Percentiles rank a stretch among this genome's conserved stretches.
Evolutionary conservation across 2,113 vertebrate genomes (phyloP).

Genomic region (Cyprinus carpio): DNA sequence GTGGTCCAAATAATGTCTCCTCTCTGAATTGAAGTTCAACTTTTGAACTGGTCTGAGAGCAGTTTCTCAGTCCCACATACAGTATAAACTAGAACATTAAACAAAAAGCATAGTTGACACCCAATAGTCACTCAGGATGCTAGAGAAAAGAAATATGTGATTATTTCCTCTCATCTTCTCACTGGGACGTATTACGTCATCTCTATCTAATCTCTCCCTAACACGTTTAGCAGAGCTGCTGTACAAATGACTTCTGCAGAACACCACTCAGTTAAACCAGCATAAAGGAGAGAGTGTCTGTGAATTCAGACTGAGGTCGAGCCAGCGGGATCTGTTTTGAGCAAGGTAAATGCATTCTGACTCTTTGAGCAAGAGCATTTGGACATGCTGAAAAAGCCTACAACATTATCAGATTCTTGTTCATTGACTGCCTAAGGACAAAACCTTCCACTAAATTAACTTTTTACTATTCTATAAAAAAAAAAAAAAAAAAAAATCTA

Average conservation of each 20-base stretch:
- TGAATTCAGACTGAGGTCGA: not conserved
- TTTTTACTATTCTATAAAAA: not conserved
- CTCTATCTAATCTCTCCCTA: not conserved
- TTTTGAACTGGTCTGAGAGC: conserved; percentile 2
- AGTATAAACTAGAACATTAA: not conserved
- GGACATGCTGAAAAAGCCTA: not conserved
- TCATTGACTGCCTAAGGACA: not conserved
- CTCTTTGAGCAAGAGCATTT: not conserved
- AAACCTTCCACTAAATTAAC: not conserved
- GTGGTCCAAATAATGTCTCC: not conserved
- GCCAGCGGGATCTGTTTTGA: not conserved
- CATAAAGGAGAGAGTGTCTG: not conserved
- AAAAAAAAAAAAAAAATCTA: no score
- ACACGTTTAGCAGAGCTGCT: conserved; percentile 7
- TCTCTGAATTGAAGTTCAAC: not conserved
- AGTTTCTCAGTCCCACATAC: not conserved
- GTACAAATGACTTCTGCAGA: not conserved
- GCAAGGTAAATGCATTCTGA: not conserved
- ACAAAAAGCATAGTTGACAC: not conserved
- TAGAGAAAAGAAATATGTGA: not conserved
- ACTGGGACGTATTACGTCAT: not conserved
- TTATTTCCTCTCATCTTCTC: not conserved
- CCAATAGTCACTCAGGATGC: not conserved
- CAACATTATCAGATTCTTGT: not conserved
- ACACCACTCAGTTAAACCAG: not conserved